Evolutionary conservation across 2,113 vertebrate species (phyloP).

Genomic region (Saccopteryx bilineata): DNA sequence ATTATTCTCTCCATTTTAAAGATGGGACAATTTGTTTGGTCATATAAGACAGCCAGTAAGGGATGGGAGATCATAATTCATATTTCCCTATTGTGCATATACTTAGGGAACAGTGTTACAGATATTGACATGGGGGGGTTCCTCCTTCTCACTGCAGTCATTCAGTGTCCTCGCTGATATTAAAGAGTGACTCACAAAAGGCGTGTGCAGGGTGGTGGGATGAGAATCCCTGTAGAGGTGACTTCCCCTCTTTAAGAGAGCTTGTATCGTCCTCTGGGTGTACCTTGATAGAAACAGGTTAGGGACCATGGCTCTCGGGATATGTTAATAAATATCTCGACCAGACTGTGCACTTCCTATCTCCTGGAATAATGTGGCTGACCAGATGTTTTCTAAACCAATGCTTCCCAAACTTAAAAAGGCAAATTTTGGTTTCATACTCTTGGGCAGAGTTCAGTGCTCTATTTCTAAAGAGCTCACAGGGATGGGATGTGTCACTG

Average conservation of each 20-base stretch:
- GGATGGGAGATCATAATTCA: neutral
- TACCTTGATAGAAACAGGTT: neutral
- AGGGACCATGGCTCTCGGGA: neutral
- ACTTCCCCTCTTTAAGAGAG: neutral
- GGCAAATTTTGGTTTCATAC: neutral
- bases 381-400: neutral
- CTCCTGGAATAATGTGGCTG: neutral
- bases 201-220: neutral
- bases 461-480: neutral
- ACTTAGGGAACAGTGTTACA: neutral
- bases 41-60: neutral
- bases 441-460: neutral
- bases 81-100: neutral
- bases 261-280: neutral
- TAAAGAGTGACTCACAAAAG: neutral
- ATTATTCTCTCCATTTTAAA: conserved; percentile 63
- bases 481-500: too few species aligned
- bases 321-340: neutral
- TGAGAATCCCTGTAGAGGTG: neutral
- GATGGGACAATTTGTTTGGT: conserved; percentile 41
- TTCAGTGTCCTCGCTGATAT: neutral
- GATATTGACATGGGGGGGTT: neutral
- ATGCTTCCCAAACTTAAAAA: neutral
- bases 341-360: neutral
- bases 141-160: neutral